Base-by-base conservation (phyloP, 2,113 vertebrate species). In the Chunga burmeisteri region DNA sequence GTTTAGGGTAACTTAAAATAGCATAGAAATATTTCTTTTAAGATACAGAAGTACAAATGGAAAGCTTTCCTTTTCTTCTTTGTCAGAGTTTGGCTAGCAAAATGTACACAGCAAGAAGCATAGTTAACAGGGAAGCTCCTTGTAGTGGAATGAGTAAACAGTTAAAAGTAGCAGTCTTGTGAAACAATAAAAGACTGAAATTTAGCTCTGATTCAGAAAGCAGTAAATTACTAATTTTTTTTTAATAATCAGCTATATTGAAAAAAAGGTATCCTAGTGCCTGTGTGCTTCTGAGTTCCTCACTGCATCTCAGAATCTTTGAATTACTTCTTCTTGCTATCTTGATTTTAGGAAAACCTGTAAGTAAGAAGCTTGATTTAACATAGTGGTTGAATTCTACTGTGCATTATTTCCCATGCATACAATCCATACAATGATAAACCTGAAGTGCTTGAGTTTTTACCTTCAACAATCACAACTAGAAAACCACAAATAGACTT, bases 401-500 rank as follows among this genome's bases (percentile, higher is more conserved):
- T 44, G 16, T 58, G 71, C 44, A 15, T 83, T 80, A 86, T 91
- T 94, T 95, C 86, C 62, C 50, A 19, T 42, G 42, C 27, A 62
- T 68, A 11, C 36, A 62, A 13, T 75, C 84, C 87, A 55, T 55
- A 53, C n/a, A 73, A 67, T 30, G 84, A 93, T 73, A 93, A 95
- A 93, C 29, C 52, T 40, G 46, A 80, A 62, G 50, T 62, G 12
- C 70, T 58, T 40, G 87, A 53, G 50, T 16, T 89, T 85, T 86
- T 73, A 55, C 59, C 81, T 90, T 58, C 47, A 73, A 47, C 79
- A 95, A 91, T 91, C 78, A 55, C 66, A 91, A 89, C 36, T 73
- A 88, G 58, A 94, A 95, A 96, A 85, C 89, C 94, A 91, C 91
- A 94, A 93, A 86, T 74, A 27, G 47, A 61, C 63, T 93, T 96